These are phyloP conservation scores for Drosophila peninsularis DNA, from an alignment of 2,888 invertebrate genomes.

Conservation along the genomic window DNA sequence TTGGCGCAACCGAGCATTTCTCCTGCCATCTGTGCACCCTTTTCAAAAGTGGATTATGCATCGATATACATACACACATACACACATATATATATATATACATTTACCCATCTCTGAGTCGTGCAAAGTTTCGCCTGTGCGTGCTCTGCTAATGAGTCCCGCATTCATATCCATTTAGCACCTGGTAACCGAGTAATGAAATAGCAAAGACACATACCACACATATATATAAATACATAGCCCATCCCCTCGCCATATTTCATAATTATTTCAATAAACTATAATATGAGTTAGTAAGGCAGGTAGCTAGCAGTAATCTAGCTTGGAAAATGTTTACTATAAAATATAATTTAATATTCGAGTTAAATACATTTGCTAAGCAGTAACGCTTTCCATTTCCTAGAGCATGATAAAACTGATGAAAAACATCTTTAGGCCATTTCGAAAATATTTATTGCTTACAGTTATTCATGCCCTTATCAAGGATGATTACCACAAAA, in stretches of 20 bases:
- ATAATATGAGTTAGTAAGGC: constrained; percentile 1
- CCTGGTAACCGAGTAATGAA: constrained; percentile 44
- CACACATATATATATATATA: constrained; percentile 2
- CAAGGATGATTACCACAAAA: not conserved
- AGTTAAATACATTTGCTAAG: not conserved
- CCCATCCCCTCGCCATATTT: constrained; percentile 20
- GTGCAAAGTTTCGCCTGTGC: constrained; percentile 66
- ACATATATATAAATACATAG: constrained; percentile 31
- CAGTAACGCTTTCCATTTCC: not conserved
- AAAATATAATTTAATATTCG: too few species aligned
- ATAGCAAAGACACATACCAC: constrained; percentile 48
- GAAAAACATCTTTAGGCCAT: not conserved
- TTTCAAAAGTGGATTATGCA: constrained; percentile 70
- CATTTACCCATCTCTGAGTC: not conserved
- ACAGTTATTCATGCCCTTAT: not conserved
- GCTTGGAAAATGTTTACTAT: not conserved
- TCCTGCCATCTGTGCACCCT: constrained; percentile 27
- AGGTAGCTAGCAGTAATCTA: constrained; percentile 11
- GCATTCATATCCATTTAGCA: constrained; percentile 71
- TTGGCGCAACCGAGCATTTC: constrained; percentile 41
- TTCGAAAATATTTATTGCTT: not conserved
- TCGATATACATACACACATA: constrained; percentile 50
- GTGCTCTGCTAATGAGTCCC: constrained; percentile 67
- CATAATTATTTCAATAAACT: constrained; percentile 45
- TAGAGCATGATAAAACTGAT: not conserved